Percentiles rank a stretch among this genome's conserved stretches.
Evolutionary conservation across 2,797 vertebrate genomes (phyloP).

Genomic region (Labeo calbasu): DNA sequence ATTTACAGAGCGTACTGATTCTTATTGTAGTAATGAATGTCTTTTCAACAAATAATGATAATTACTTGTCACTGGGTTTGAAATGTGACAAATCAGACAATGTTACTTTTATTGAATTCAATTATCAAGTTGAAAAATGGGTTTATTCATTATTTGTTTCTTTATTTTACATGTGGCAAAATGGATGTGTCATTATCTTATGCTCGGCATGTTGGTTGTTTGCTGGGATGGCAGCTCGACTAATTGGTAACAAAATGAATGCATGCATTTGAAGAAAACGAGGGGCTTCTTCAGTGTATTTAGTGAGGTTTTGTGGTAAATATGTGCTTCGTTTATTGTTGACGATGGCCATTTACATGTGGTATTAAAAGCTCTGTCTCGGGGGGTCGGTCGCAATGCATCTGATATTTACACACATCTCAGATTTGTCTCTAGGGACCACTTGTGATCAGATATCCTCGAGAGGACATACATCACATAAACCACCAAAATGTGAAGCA

Average conservation of each 20-base stretch:
- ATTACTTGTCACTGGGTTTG: constrained; percentile 76
- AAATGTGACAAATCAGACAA: constrained; percentile 79
- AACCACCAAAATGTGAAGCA: background rate
- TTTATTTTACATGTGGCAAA: constrained; percentile 59
- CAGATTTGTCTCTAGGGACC: background rate
- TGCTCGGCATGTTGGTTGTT: constrained; percentile 28
- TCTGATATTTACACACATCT: background rate
- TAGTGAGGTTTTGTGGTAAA: constrained; percentile 16
- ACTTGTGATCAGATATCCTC: constrained; percentile 3
- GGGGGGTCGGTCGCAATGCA: background rate
- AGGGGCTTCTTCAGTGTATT: background rate
- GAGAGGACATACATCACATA: background rate
- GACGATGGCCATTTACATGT: background rate
- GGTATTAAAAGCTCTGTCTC: background rate
- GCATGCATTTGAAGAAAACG: constrained; percentile 10
- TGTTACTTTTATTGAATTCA: constrained; percentile 79
- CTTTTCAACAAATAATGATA: constrained; percentile 78
- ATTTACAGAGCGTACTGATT: constrained; percentile 69
- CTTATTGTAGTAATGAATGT: constrained; percentile 70
- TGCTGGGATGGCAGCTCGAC: constrained; percentile 22
- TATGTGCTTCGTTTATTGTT: background rate
- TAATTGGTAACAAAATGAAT: constrained; percentile 36
- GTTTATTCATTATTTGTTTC: constrained; percentile 71
- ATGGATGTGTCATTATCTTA: constrained; percentile 44
- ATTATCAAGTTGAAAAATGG: constrained; percentile 70